These are phyloP conservation scores for Furcula furcula DNA, from an alignment of 2,888 invertebrate genomes.

Conservation along the genomic window DNA sequence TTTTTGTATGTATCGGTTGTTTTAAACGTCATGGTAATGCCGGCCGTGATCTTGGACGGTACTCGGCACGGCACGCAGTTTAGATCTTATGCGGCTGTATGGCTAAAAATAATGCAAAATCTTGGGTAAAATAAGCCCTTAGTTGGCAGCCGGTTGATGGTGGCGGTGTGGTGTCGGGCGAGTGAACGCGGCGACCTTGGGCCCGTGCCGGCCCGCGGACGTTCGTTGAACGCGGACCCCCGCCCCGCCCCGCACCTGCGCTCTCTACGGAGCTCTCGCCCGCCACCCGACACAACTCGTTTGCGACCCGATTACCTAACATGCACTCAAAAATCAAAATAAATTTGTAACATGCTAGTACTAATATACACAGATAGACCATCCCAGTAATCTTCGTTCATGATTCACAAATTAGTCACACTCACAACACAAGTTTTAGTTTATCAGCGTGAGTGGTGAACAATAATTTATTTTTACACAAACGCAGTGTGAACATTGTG, in stretches of 20 bases:
- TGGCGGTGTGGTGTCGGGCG: conserved; percentile 43
- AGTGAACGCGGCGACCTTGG: conserved; percentile 76
- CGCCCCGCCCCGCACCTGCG: no score
- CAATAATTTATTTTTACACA: no score
- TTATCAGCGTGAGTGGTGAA: no score
- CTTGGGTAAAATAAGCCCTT: conserved; percentile 38
- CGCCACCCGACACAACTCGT: conserved; percentile 52
- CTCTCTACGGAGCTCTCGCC: conserved; percentile 23
- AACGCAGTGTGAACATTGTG: no score
- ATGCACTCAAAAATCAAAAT: conserved; percentile 31
- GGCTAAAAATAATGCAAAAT: conserved; percentile 34
- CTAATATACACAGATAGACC: no score
- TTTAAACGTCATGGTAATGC: conserved; percentile 15
- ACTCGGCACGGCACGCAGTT: conserved; percentile 9
- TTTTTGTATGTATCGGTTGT: conserved; percentile 15
- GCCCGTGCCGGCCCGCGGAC: conserved; percentile 75
- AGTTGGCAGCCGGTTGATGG: conserved; percentile 35
- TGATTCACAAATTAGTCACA: no score
- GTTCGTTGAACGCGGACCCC: conserved; percentile 74
- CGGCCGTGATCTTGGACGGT: conserved; percentile 17
- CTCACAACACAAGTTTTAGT: no score
- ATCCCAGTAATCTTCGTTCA: no score
- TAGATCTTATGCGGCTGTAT: conserved; percentile 19
- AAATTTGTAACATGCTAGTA: not conserved
- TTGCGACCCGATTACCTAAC: conserved; percentile 63